Evolutionary conservation across 2,797 vertebrate genomes (phyloP), one percentile per base, ranked within the genome.

Genomic region (Enteromius anoplus): DNA sequence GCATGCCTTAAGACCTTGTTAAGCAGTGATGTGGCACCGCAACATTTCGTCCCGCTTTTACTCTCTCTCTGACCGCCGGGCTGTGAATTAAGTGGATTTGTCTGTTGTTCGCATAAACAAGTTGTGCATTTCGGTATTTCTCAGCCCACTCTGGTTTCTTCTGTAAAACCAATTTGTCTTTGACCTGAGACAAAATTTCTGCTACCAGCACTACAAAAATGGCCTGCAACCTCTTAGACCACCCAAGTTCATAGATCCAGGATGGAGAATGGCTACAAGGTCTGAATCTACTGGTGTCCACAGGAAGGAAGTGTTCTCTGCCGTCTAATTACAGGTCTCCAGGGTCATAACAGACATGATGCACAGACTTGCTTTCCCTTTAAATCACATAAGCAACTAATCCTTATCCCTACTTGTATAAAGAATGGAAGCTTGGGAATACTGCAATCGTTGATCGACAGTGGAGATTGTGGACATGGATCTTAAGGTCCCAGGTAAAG

Each of bases 21-120:
- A 75, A 81, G 81, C 71, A 71, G 55, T 69, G 68, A 83, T 85
- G 83, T 80, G 83, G 79, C 75, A 49, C 51, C n/a, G 69, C 37
- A 76, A 34, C 21, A 11, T 75, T 78, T 77, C 65, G 23, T 69
- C 42, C 72, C 45, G 19, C 17, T 81, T 71, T 78, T 34, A 40
- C 32, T 32, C 5, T 82, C 32, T 37, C 12, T 64, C 45, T 68
- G 60, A 82, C 80, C 84, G 17, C 71, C 37, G 29, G 45, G 64
- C 51, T 60, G 2, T 72, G 66, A 71, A n/a, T 62, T 53, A 21
- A 77, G 11, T 29, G 34, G 42, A 49, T 81, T 85, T 81, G 79
- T 81, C 75, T 77, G 79, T 58, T 85, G 68, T 73, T 42, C 14
- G 49, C 34, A 66, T 73, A 82, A 82, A 82, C 84, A 78, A 53